A percentile compares a stretch with the other conserved stretches of the same genome.
phyloP scores from a whole-genome alignment of 2,888 invertebrate genomes.

The Scelioninae gen. 1 region DNA sequence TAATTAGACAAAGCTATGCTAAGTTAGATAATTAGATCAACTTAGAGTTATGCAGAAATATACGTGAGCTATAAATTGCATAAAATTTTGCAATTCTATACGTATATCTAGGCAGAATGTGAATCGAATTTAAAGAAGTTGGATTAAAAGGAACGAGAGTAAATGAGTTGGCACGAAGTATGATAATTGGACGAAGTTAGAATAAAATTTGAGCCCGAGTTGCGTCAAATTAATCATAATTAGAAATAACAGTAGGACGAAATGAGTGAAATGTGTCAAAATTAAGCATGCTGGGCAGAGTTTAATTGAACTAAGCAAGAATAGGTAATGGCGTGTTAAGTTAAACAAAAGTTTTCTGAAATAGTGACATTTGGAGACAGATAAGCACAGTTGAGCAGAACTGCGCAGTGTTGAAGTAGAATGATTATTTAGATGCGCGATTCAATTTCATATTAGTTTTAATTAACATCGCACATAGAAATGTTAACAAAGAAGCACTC shows the following conservation, averaged over 20 bases:
- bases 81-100: constrained; percentile 20
- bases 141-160: neutral
- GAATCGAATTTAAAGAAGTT: constrained; percentile 47
- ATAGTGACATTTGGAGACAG: constrained; percentile 21
- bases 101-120: constrained; percentile 13
- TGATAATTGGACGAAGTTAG: constrained; percentile 25
- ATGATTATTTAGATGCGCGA: constrained; percentile 16
- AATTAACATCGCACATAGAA: neutral
- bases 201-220: constrained; percentile 26
- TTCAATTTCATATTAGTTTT: constrained; percentile 16
- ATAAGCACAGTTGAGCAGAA: constrained; percentile 25
- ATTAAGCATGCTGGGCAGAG: constrained; percentile 28
- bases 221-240: constrained; percentile 35
- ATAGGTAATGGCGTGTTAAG: constrained; percentile 53
- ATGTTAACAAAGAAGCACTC: neutral
- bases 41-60: constrained; percentile 42
- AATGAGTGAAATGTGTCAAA: constrained; percentile 53
- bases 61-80: constrained; percentile 40
- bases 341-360: constrained; percentile 52
- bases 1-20: constrained; percentile 64
- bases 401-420: neutral
- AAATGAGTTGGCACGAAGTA: neutral
- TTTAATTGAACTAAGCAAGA: constrained; percentile 39
- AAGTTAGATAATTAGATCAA: constrained; percentile 60
- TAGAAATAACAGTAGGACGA: constrained; percentile 30